Percentiles rank a stretch among this genome's conserved stretches.
Evolutionary conservation across 1,140 invertebrate genomes (phyloP).

Genomic region (Centruroides vittatus): DNA sequence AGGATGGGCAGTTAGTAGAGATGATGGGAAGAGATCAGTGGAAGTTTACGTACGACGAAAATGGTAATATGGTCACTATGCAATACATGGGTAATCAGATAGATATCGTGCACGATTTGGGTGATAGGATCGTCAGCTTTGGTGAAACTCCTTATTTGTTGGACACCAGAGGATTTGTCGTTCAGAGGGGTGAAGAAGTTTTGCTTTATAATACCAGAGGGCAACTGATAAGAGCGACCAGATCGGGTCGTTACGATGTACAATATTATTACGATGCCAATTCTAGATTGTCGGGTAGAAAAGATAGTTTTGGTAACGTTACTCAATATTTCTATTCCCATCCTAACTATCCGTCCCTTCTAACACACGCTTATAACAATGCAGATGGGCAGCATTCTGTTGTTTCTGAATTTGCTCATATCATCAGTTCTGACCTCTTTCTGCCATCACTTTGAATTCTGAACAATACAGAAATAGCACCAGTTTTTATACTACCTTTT

Average conservation of each 20-base stretch:
- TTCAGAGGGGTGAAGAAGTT: constrained; percentile 68
- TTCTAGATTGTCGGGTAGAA: constrained; percentile 65
- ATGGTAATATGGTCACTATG: constrained; percentile 81
- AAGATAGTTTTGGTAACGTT: constrained; percentile 79
- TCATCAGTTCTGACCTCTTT: no score
- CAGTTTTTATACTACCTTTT: no score
- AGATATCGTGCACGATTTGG: constrained; percentile 78
- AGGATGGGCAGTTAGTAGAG: constrained; percentile 72
- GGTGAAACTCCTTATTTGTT: constrained; percentile 54
- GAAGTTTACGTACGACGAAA: constrained; percentile 91
- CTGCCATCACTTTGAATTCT: no score
- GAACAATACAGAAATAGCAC: no score
- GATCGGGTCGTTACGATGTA: constrained; percentile 75
- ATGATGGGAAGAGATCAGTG: constrained; percentile 76
- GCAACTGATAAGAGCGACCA: constrained; percentile 71
- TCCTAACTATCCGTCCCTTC: constrained; percentile 56
- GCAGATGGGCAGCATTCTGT: constrained; percentile 43
- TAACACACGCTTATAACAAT: constrained; percentile 81
- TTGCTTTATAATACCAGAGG: constrained; percentile 85
- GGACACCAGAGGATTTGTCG: constrained; percentile 78
- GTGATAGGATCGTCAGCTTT: constrained; percentile 59
- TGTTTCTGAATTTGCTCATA: no score
- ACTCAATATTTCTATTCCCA: constrained; percentile 92
- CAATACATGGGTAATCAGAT: constrained; percentile 74
- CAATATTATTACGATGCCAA: constrained; percentile 88